Conservation (phyloP, 2,888 invertebrate species). For the Drosophila anomalata region DNA sequence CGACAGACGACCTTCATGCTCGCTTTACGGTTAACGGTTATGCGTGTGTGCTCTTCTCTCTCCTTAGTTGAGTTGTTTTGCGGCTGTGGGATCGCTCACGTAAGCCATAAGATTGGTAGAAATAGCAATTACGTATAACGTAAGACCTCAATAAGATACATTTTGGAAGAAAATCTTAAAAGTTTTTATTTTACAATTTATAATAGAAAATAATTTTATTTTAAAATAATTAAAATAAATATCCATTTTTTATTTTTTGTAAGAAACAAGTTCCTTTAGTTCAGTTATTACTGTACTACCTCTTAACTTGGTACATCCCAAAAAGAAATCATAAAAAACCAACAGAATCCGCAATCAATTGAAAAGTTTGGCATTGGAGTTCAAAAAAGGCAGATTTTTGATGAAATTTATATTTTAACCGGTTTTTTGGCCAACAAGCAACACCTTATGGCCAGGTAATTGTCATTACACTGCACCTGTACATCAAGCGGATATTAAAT, state of each 20-base stretch:
- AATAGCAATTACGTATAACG: constrained; percentile 5
- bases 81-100: constrained; percentile 49
- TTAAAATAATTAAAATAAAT: neutral
- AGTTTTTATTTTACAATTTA: neutral
- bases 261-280: neutral
- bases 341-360: constrained; percentile 27
- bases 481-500: constrained; percentile 27
- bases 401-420: constrained; percentile 35
- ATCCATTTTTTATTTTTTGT: neutral
- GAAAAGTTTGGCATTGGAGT: constrained; percentile 31
- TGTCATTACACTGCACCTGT: constrained; percentile 36
- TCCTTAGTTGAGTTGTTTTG: constrained; percentile 21
- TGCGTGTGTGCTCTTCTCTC: constrained; percentile 60
- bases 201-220: neutral
- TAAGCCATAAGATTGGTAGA: constrained; percentile 26
- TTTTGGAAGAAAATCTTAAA: neutral
- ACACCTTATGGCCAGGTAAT: constrained; percentile 15
- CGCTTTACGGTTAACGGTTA: constrained; percentile 67
- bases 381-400: neutral
- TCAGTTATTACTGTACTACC: neutral
- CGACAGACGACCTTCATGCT: constrained; percentile 77
- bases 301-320: neutral
- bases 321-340: neutral
- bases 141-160: neutral
- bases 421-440: constrained; percentile 11